These are phyloP conservation scores for Orthosia incerta DNA, from an alignment of 2,888 invertebrate genomes.

Conservation along the genomic window DNA sequence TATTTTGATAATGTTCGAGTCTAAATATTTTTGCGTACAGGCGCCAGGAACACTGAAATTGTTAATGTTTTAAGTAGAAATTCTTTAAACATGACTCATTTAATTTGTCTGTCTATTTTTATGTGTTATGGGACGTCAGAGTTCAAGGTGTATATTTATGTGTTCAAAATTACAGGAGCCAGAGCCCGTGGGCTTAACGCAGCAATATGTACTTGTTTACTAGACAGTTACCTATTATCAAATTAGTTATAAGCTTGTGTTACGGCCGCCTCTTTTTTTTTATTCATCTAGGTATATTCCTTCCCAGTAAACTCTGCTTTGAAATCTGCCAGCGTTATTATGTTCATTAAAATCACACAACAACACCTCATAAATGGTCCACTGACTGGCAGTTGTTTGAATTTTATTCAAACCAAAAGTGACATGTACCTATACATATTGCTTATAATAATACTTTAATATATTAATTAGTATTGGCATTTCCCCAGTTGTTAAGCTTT, in stretches of 20 bases:
- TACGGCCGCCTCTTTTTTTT: not conserved
- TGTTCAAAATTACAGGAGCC: conserved; percentile 26
- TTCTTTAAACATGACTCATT: conserved; percentile 43
- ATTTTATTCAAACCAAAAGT: not conserved
- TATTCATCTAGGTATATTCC: not conserved
- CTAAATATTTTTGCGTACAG: conserved; percentile 43
- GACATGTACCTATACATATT: too few relatives aligned
- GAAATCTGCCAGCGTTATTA: not conserved
- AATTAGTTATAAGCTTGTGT: conserved; percentile 4
- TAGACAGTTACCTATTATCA: conserved; percentile 8
- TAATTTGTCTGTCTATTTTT: conserved; percentile 28
- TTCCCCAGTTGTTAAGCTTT: conserved; percentile 5
- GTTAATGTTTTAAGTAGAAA: conserved; percentile 25
- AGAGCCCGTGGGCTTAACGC: conserved; percentile 3
- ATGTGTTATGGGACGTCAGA: conserved; percentile 31
- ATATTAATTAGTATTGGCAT: not conserved
- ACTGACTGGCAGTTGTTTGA: too few relatives aligned
- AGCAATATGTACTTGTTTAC: conserved; percentile 11
- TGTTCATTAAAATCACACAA: not conserved
- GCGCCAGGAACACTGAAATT: conserved; percentile 34
- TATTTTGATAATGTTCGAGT: conserved; percentile 29
- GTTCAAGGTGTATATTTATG: conserved; percentile 36
- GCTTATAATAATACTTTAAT: not conserved
- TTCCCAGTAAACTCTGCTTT: not conserved
- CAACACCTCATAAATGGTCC: not conserved